Conservation (phyloP, 1,140 invertebrate species). For the Cherax quadricarinatus region DNA sequence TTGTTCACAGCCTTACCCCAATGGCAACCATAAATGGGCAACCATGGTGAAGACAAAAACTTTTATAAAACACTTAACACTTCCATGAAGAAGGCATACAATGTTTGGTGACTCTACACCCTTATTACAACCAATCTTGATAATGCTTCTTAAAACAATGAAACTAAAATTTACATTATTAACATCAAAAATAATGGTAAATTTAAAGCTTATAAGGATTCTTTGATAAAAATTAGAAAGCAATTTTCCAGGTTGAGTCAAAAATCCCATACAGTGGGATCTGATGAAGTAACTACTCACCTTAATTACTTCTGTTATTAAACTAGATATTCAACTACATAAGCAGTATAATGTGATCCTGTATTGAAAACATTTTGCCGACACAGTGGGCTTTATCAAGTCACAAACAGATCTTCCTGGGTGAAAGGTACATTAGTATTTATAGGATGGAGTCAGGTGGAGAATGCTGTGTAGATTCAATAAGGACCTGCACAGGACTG, state of each 20-base stretch:
- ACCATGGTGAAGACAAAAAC: slow-evolving; percentile 3
- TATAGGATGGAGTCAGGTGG: too few species aligned
- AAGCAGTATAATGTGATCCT: too few species aligned
- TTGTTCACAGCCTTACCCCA: not conserved
- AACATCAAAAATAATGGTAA: not conserved
- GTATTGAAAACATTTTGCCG: too few species aligned
- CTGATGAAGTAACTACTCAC: not conserved
- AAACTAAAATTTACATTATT: not conserved
- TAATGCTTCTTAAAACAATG: slow-evolving; percentile 40
- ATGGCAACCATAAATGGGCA: not conserved
- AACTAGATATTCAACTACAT: too few species aligned
- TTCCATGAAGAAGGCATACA: slow-evolving; percentile 17
- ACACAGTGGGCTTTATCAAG: too few species aligned
- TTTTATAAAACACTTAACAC: slow-evolving; percentile 14
- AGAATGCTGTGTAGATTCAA: too few species aligned
- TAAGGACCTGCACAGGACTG: too few species aligned
- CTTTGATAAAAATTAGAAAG: not conserved
- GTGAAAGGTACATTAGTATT: too few species aligned
- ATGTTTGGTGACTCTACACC: not conserved
- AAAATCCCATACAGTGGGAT: not conserved
- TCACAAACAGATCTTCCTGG: too few species aligned
- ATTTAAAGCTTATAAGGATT: not conserved
- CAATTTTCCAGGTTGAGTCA: not conserved
- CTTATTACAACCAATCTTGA: slow-evolving; percentile 19
- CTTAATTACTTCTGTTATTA: not conserved